Conservation (phyloP, 2,888 invertebrate genomes). For the Tipula helvola region DNA sequence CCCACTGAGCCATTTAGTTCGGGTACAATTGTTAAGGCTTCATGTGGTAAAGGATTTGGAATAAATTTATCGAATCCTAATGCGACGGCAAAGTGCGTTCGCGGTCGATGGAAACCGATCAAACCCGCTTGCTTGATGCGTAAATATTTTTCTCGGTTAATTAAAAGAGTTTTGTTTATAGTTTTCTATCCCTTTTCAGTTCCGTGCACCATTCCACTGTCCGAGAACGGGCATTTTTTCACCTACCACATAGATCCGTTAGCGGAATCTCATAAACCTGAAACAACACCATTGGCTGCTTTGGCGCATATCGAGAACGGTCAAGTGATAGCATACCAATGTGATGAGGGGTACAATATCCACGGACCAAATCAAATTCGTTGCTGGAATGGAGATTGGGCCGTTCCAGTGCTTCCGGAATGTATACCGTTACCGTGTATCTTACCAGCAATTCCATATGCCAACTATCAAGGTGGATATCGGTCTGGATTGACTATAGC, state of each 20-base stretch:
- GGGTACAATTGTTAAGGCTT: conserved; percentile 61
- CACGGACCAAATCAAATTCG: conserved; percentile 56
- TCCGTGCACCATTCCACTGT: conserved; percentile 56
- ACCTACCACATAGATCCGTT: conserved; percentile 30
- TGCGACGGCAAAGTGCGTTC: conserved; percentile 64
- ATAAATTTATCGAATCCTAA: conserved; percentile 59
- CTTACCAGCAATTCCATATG: conserved; percentile 28
- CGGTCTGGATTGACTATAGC: conserved; percentile 67
- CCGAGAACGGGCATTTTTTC: conserved; percentile 54
- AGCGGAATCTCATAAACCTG: conserved; percentile 27
- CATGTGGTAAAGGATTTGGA: conserved; percentile 65
- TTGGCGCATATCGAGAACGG: conserved; percentile 48
- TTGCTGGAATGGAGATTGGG: conserved; percentile 76
- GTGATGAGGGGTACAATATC: conserved; percentile 50
- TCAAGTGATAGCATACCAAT: conserved; percentile 62
- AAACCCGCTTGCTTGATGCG: conserved; percentile 69
- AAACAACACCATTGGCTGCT: conserved; percentile 27
- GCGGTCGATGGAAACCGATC: conserved; percentile 75
- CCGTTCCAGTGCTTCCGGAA: conserved; percentile 59
- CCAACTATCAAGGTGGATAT: conserved; percentile 50
- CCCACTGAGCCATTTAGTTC: conserved; percentile 60
- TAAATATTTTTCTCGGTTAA: conserved; percentile 24
- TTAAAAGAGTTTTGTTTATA: neutral
- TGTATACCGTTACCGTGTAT: conserved; percentile 50
- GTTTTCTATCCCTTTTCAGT: conserved; percentile 35